phyloP scores from a whole-genome alignment of 2,113 vertebrate species.

The Camarhynchus parvulus region DNA sequence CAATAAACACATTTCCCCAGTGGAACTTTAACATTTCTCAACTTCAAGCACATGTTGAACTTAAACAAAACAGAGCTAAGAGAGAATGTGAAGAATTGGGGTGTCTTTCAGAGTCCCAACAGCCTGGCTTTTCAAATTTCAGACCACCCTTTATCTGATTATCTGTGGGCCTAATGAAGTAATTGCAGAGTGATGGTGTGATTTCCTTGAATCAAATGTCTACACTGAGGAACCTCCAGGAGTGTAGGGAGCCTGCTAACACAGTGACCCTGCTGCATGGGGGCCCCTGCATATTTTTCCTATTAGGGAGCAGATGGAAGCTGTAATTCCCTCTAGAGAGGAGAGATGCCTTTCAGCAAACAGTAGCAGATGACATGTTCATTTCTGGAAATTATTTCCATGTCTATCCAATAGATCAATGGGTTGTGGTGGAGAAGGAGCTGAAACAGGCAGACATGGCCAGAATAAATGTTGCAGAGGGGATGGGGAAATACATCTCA shows the following conservation, averaged over 20 bases:
- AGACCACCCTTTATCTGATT: slow-evolving; percentile 79
- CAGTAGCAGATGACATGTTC: slow-evolving; percentile 74
- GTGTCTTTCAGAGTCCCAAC: not conserved
- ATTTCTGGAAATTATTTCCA: slow-evolving; percentile 64
- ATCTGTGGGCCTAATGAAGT: slow-evolving; percentile 76
- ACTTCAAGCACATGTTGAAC: not conserved
- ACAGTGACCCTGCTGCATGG: slow-evolving; percentile 1
- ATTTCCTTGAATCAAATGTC: slow-evolving; percentile 71
- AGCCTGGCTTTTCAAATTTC: slow-evolving; percentile 34
- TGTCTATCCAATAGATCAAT: slow-evolving; percentile 58
- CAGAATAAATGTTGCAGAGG: not conserved
- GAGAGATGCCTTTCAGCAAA: slow-evolving; percentile 71
- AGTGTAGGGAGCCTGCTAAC: slow-evolving; percentile 50
- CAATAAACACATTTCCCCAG: not conserved
- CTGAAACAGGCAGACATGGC: not conserved
- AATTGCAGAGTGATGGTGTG: slow-evolving; percentile 65
- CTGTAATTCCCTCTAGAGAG: slow-evolving; percentile 67
- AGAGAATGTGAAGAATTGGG: slow-evolving; percentile 2
- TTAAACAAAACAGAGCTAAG: slow-evolving; percentile 27
- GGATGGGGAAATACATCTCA: not conserved
- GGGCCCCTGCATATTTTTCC: slow-evolving; percentile 67
- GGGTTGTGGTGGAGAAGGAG: not conserved
- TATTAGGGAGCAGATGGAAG: slow-evolving; percentile 80
- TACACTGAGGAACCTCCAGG: slow-evolving; percentile 54
- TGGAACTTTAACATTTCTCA: not conserved